Evolutionary conservation across 2,797 vertebrate species (phyloP), one percentile per base, ranked within the genome.

Genomic region (Spheniscus humboldti): DNA sequence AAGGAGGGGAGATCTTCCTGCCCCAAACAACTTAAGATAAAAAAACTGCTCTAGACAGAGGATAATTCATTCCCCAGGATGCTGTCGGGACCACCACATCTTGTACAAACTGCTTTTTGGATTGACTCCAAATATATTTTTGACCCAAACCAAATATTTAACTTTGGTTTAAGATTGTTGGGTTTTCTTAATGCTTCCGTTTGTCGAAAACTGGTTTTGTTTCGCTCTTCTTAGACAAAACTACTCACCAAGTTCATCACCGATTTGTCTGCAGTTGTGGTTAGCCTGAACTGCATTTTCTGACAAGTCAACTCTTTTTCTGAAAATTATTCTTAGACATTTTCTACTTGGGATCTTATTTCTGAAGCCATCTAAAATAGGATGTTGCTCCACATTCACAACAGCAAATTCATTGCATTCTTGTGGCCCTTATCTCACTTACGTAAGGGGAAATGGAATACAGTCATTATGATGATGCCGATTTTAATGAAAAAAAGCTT

Each of bases 271-370:
- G 14, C 0, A 6, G 48, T 4, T 56, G 77, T 80, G 69, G 9
- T 76, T 24, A 53, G 64, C 64, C 71, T 13, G 31, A 78, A 63
- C 37, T 75, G 81, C 57, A 2, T 82, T 85, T 89, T 52, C 81
- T 91, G 87, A 43, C 78, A 73, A 45, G 57, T 60, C 69, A 81
- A 30, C 50, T 28, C 66, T 84, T 35, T 13, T 74, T 55, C 59
- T 90, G 78, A 9, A 50, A 86, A 90, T 88, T 87, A 90, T 94
- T 94, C 87, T 84, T 64, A 56, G 81, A 18, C 2, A 4, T 90
- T 86, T 93, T 77, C 94, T 88, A 83, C 88, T 28, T 57, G 67
- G 72, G 85, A 93, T 64, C 67, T 93, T 52, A 7, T 86, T 96
- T 77, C 88, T 83, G 83, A 59, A 88, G 73, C 78, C 88, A 63